Evolutionary conservation across 2,113 vertebrate genomes (phyloP), one percentile per base, ranked within the genome.

Genomic region (Dipodomys spectabilis): DNA sequence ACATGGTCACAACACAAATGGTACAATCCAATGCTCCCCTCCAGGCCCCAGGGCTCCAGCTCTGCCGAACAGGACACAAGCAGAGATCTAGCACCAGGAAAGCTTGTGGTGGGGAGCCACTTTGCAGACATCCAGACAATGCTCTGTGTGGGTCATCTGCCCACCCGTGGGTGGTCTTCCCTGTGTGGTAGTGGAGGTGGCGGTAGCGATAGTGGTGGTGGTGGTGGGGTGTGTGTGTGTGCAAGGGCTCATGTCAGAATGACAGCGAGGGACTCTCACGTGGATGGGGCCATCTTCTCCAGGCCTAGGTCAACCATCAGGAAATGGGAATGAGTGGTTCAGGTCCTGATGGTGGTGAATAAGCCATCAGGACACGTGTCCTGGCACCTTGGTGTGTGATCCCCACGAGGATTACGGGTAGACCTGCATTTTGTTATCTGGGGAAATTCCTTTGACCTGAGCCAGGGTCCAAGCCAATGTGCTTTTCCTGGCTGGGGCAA

Each of bases 301-400:
- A 57, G 53, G 53, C 53, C 12, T 15, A 28, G 39, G 69, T 69
- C 44, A 22, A 65, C 27, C 11, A 7, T 27, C 18, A 69, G 68
- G 68, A 74, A 64, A 45, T 1, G 10, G 44, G 44, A n/a, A 35
- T 19, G 49, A 67, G 35, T 23, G 3, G 23, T 77, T 69, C 32
- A 10, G 71, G 69, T 67, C 64, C 28, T n/a, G 39, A 85, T 35
- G 18, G 39, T 30, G 19, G 25, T 39, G 18, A 73, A 39, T 1
- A 2, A 44, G 62, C 19, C 2, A 8, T 22, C 0, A 5, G 20
- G 6, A 30, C 65, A 12, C 23, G 4, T 12, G 1, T 18, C 60
- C 28, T 35, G 28, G 15, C 49, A 11, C 53, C 49, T 30, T 0
- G 0, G 7, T 35, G 28, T 30, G 30, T 12, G 57, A 19, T 3